Conservation (phyloP, 2,113 vertebrate genomes). For the Sturnus vulgaris region DNA sequence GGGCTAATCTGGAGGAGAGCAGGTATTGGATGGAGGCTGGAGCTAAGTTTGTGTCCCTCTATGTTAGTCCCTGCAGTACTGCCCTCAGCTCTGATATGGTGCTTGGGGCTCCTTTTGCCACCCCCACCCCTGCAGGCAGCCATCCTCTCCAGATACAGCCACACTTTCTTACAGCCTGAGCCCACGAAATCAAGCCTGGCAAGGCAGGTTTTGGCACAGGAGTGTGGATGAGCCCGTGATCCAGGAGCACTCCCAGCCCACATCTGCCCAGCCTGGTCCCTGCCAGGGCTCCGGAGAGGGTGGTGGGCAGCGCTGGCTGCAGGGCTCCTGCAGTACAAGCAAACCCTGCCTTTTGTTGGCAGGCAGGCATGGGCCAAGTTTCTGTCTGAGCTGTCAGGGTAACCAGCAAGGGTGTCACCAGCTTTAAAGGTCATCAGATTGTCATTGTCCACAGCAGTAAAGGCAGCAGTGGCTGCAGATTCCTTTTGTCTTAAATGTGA, state of each 20-base stretch:
- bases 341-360: neutral
- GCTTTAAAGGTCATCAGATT: slow-evolving; percentile 37
- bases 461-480: neutral
- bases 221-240: neutral
- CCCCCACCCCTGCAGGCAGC: fast-evolving
- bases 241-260: neutral
- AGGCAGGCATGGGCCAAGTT: neutral
- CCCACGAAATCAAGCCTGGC: neutral
- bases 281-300: neutral
- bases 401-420: slow-evolving; percentile 2
- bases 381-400: neutral
- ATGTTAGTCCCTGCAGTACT: neutral
- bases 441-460: slow-evolving; percentile 14
- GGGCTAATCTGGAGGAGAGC: neutral
- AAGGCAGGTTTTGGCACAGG: neutral
- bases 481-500: slow-evolving; percentile 18
- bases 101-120: neutral
- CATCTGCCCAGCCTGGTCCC: neutral
- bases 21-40: neutral
- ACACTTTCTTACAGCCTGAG: neutral
- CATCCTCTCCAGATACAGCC: neutral
- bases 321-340: neutral
- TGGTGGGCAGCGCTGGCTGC: neutral
- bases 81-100: neutral
- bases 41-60: neutral